Evolutionary conservation across 2,888 invertebrate species (phyloP), one percentile per base, ranked within the genome.

Genomic region (Euphydryas editha): DNA sequence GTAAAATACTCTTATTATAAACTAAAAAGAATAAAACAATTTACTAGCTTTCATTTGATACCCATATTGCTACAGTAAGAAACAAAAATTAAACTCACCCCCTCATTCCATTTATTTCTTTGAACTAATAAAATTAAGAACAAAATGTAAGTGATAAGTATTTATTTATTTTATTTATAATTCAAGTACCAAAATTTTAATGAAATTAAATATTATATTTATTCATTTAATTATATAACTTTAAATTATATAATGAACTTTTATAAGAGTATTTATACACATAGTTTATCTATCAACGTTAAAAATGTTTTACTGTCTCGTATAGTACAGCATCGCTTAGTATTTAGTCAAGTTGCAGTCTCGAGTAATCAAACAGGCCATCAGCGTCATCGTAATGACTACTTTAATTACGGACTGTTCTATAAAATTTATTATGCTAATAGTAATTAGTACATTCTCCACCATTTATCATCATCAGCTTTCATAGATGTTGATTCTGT

Each of bases 391-490:
- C 72, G 71, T 80, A 81, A 83, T 81, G 78, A 81, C 76, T 70
- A 72, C 76, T 74, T 78, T 75, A 75, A 76, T 76, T 76, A 76
- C 65, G 59, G 69, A 67, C 65, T 62, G 71, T 69, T 70, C 67
- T 69, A 74, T 76, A 75, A 79, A 79, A 75, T 77, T 76, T 74
- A 76, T 75, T 75, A 78, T 78, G 77, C 75, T 79, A 77, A 79
- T 80, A 75, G 73, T 75, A 76, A 78, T 74, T 74, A 76, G 68
- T 64, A 63, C 57, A 61, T 65, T 55, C 64, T 63, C 67, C 37
- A 55, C 36, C 71, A 73, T 73, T 67, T 69, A 73, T 72, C 73
- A 68, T 67, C 73, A 67, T 70, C 59, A 67, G 18, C 51, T 51
- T 37, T 47, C 20, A 8, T 13, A 47, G 59, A 58, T 24, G 51